Percentiles rank a stretch among this genome's conserved stretches.
These are phyloP conservation scores for Drosophila sturtevanti DNA, from an alignment of 1,140 invertebrate genomes.

Conservation along the genomic window DNA sequence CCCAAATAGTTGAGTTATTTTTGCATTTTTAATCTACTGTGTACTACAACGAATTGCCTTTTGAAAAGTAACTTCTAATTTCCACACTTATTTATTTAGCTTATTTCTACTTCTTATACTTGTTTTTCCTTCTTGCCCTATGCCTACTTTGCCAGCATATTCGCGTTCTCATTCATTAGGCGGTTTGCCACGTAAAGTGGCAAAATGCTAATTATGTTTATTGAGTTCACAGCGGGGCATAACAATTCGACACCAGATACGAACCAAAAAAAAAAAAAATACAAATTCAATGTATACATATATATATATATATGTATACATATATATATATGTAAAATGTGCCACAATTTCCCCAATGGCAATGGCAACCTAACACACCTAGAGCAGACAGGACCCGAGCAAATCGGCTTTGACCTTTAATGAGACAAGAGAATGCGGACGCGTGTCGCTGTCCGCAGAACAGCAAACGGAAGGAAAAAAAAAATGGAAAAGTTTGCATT, in stretches of 20 bases:
- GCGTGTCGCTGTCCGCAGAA: slow-evolving; percentile 56
- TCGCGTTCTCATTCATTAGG: slow-evolving; percentile 72
- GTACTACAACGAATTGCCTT: slow-evolving; percentile 56
- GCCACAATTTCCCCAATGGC: slow-evolving; percentile 34
- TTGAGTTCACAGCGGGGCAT: slow-evolving; percentile 56
- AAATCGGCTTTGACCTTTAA: slow-evolving; percentile 78
- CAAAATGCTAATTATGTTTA: slow-evolving; percentile 80
- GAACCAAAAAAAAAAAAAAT: slow-evolving; percentile 5
- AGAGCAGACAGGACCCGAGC: slow-evolving; percentile 40
- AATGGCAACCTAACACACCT: slow-evolving; percentile 44
- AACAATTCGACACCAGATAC: slow-evolving; percentile 39
- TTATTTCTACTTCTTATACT: background rate
- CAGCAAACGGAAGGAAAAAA: slow-evolving; percentile 17
- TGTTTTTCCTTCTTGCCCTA: background rate
- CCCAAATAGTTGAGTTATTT: slow-evolving; percentile 74
- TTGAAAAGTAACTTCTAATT: slow-evolving; percentile 30
- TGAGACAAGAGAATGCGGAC: slow-evolving; percentile 56
- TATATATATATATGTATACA: slow-evolving; percentile 9
- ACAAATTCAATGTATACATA: slow-evolving; percentile 13
- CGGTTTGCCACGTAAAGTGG: slow-evolving; percentile 63
- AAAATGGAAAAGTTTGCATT: slow-evolving; percentile 62
- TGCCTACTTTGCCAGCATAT: slow-evolving; percentile 27
- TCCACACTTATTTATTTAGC: background rate
- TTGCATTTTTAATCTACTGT: slow-evolving; percentile 78
- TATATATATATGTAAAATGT: background rate